Conservation (phyloP, 2,888 invertebrate genomes). For the Teleogryllus oceanicus region DNA sequence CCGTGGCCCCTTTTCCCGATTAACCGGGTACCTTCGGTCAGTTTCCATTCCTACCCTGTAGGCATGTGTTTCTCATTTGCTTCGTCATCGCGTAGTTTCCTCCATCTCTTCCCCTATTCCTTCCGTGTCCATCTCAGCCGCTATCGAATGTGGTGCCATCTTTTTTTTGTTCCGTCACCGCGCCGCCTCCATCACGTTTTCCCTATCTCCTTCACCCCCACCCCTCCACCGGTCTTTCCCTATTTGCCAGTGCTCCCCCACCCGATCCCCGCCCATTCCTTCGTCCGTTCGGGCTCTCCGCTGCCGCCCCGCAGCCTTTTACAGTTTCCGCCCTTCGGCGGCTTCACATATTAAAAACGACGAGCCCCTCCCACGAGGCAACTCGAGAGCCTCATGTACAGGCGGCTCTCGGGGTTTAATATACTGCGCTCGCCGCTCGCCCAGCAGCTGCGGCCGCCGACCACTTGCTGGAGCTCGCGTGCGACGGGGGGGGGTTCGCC, state of each 20-base stretch:
- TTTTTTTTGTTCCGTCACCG: no score
- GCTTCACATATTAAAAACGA: slow-evolving; percentile 9
- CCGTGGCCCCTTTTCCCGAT: no score
- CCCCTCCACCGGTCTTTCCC: not conserved
- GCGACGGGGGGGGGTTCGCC: not conserved
- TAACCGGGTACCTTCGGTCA: no score
- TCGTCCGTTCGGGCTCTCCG: not conserved
- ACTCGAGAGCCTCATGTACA: not conserved
- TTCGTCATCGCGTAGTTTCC: no score
- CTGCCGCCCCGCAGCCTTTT: no score
- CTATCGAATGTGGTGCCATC: no score
- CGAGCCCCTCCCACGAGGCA: not conserved
- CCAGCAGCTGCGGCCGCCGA: not conserved
- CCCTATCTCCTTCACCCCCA: no score
- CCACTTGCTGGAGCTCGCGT: not conserved
- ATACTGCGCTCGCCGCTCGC: not conserved
- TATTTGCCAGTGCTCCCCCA: not conserved
- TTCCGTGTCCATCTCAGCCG: no score
- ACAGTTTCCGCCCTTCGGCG: not conserved
- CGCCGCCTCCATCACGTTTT: no score
- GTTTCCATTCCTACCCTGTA: no score
- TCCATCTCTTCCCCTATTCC: no score
- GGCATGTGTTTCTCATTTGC: no score
- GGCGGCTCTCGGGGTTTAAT: not conserved
- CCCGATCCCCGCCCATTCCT: not conserved